Evolutionary conservation across 2,888 invertebrate genomes (phyloP), one percentile per base, ranked within the genome.

Genomic region (Gymnocheta viridis): DNA sequence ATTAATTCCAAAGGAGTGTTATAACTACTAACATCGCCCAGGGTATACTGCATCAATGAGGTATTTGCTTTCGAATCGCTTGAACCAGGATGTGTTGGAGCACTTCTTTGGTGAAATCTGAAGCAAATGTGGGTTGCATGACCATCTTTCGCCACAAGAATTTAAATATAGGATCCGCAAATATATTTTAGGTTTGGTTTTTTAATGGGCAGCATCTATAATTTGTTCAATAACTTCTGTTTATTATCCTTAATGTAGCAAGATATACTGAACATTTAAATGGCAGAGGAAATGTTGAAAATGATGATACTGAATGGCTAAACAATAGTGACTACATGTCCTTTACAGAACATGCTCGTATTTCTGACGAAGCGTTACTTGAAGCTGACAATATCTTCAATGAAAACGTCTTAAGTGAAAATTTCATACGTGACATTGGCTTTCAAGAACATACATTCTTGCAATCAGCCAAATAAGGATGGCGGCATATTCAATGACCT

Each of bases 1-100:
- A 66, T 85, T 35, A 10, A 29, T 83, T 85, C 47, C 83, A 85
- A 78, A 85, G 64, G 10, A 83, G 72, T 0, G 47, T 86, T 4
- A 19, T 82, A 0, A 73, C 81, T 12, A 64, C 77, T 24, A 86
- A 83, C 22, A 62, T 44, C 10, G 66, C 83, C 0, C n/a, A 86
- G 2, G 3, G 17, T 0, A 62, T 69, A 60, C 58, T 81, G 0
- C 19, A 24, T 2, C 7, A 73, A 69, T 81, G 54, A 12, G 14
- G 0, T 82, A 82, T 19, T 22, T 82, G 4, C 14, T 24, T 10
- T 22, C 67, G 0, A 44, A 14, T 10, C 72, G 58, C 1, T 10
- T 72, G 1, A 72, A 72, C 5, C 54, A 70, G 5, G 56, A 56
- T 44, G 32, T 69, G 12, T 17, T 51, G 4, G 67, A 51, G 9